Evolutionary conservation across 2,113 vertebrate genomes (phyloP), one percentile per base, ranked within the genome.

Genomic region (Ascaphus truei): DNA sequence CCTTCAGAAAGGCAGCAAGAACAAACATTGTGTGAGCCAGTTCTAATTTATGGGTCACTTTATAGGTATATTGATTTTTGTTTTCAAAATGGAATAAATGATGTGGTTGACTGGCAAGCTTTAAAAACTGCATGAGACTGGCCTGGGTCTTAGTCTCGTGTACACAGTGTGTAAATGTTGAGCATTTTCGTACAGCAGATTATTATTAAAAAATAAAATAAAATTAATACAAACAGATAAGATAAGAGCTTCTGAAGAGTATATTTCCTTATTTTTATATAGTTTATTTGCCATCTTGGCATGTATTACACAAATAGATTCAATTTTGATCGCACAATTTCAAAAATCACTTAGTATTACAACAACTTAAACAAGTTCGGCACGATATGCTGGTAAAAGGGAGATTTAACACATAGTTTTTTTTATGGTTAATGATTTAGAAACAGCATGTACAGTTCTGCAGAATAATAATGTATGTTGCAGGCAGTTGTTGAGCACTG

Each of bases 11-110:
- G 85, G 85, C 91, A 86, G 91, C 86, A 77, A 91, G 91, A 92
- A 90, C 92, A 92, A 91, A 92, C 79, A 90, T 84, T 90, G 84
- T 88, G 83, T 77, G 84, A 89, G 87, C 89, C 80, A 79, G 81
- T 90, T 92, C 92, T 94, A 89, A 95, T 96, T 94, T 93, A 91
- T 88, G 92, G 88, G 90, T 94, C 91, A 86, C 86, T 94, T 93
- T 88, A 92, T 89, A 92, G 89, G 86, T 90, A 90, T 94, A 94
- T 95, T 93, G 93, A 96, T 95, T 95, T 96, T 91, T 94, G 89
- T 92, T 92, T 93, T 91, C 87, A 89, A 91, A 90, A 89, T 92
- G 88, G 93, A 92, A 94, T 92, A 92, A 93, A 88, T 89, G 86
- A 86, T 90, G 88, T 93, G 91, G 91, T 87, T 83, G 78, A 84